These are phyloP conservation scores for Halcyon malimbica DNA, from an alignment of 2,113 vertebrate species.

Conservation along the genomic window DNA sequence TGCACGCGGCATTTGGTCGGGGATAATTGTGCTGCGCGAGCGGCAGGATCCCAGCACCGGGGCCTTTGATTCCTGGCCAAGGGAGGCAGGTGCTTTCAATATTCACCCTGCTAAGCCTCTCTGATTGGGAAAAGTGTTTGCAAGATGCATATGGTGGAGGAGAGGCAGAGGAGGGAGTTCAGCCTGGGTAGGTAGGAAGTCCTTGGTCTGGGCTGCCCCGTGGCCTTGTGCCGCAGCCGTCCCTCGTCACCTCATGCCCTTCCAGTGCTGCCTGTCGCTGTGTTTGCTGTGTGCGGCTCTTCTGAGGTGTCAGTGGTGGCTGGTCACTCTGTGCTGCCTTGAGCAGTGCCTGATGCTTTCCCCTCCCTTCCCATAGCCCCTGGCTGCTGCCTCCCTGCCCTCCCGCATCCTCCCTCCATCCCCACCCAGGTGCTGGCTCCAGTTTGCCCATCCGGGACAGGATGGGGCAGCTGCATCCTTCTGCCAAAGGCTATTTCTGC, in stretches of 20 bases:
- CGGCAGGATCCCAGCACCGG: background rate
- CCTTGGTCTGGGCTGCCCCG: background rate
- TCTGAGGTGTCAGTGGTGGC: fast-evolving
- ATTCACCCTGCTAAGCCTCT: background rate
- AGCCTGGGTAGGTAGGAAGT: background rate
- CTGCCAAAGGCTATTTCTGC: fast-evolving
- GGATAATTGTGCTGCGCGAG: background rate
- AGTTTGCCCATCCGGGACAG: fast-evolving
- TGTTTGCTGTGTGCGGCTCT: fast-evolving
- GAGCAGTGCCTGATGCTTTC: background rate
- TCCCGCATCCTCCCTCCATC: background rate
- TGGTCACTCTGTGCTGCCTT: background rate
- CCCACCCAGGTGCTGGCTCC: fast-evolving
- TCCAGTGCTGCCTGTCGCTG: fast-evolving
- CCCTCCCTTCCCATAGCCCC: background rate
- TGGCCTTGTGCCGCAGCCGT: fast-evolving
- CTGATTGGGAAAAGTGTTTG: background rate
- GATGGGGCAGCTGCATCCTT: background rate
- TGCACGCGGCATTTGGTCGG: background rate
- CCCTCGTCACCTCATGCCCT: fast-evolving
- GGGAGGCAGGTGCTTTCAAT: constrained; percentile 19
- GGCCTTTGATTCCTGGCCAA: background rate
- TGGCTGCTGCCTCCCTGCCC: background rate
- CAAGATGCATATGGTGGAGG: background rate
- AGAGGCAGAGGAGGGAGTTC: background rate